Evolutionary conservation across 2,888 invertebrate genomes (phyloP).

Genomic region (Ptilodon capucinus): DNA sequence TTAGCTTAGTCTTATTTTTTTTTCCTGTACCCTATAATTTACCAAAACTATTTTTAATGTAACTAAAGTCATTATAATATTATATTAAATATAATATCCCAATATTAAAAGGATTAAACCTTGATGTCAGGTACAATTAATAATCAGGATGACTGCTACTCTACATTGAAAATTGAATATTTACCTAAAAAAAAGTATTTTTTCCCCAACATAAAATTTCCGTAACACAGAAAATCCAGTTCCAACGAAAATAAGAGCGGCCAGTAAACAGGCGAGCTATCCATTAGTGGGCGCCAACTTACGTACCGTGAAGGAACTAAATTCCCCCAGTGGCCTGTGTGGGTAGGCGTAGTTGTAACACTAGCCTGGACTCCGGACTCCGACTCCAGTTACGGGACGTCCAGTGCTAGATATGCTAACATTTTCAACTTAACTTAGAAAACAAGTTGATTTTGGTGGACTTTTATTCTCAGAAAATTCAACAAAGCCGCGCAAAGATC

Average conservation of each 20-base stretch:
- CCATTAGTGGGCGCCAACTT: constrained; percentile 32
- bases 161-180: too few species aligned
- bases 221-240: not conserved
- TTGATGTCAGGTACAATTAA: too few species aligned
- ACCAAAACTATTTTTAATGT: too few species aligned
- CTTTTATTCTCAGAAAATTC: too few species aligned
- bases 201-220: not conserved
- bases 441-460: too few species aligned
- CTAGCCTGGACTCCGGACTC: constrained; percentile 8
- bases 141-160: too few species aligned
- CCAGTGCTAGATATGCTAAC: not conserved
- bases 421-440: not conserved
- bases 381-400: too few species aligned
- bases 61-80: too few species aligned
- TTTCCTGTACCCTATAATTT: constrained; percentile 1
- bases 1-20: not conserved
- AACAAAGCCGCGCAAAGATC: too few species aligned
- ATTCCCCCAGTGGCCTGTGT: constrained; percentile 37
- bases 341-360: constrained; percentile 18
- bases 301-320: constrained; percentile 30
- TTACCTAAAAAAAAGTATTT: not conserved
- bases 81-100: too few species aligned
- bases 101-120: too few species aligned
- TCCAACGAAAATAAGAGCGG: constrained; percentile 15
- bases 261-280: constrained; percentile 16